Evolutionary conservation across 1,140 invertebrate species (phyloP).

Genomic region (Apis laboriosa): DNA sequence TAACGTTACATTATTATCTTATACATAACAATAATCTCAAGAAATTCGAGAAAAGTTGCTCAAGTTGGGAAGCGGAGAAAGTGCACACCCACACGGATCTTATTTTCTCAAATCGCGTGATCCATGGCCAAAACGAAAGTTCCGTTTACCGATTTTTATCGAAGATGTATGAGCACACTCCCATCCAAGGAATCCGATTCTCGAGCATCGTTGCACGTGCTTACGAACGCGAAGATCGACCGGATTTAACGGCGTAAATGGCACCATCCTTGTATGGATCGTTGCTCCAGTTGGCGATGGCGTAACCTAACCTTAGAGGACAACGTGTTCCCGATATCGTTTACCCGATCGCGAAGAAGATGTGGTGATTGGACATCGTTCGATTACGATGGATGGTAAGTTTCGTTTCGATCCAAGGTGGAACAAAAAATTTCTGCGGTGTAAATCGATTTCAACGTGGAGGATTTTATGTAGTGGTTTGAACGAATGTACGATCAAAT

Average conservation of each 20-base stretch:
- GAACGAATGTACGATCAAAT: no score
- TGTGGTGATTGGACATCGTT: neutral
- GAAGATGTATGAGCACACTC: neutral
- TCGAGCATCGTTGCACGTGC: neutral
- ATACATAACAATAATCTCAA: neutral
- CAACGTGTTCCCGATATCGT: constrained; percentile 54
- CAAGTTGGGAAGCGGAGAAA: constrained; percentile 5
- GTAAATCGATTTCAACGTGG: no score
- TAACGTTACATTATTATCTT: neutral
- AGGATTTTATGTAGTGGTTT: no score
- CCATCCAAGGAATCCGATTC: constrained; percentile 11
- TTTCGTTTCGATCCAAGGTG: neutral
- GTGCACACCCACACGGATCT: neutral
- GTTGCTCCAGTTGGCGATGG: constrained; percentile 70
- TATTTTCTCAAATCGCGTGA: constrained; percentile 24
- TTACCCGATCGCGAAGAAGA: constrained; percentile 7
- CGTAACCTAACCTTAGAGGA: constrained; percentile 74
- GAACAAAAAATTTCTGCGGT: no score
- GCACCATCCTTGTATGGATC: constrained; percentile 70
- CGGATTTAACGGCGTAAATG: constrained; percentile 60
- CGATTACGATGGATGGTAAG: no score
- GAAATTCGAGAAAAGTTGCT: neutral
- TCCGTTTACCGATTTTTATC: neutral
- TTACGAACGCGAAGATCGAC: neutral
- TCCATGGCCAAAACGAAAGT: constrained; percentile 15